Evolutionary conservation across 64 coral and sea anemone species (phyloP).

Genomic region (Stichodactyla helianthus): DNA sequence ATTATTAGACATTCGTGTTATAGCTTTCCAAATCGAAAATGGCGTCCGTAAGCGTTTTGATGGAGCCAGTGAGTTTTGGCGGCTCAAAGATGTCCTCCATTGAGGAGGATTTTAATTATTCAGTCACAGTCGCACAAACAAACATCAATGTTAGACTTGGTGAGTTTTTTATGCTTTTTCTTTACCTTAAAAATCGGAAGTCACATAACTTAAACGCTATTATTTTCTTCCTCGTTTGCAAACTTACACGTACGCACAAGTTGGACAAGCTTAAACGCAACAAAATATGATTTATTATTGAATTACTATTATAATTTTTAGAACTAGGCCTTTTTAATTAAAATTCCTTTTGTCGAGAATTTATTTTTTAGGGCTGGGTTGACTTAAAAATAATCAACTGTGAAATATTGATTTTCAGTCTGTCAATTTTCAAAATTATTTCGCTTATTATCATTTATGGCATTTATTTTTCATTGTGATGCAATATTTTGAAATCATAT

Average conservation of each 20-base stretch:
- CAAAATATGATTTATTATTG: too few species aligned
- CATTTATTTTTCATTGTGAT: too few species aligned
- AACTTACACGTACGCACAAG: too few species aligned
- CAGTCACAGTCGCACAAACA: constrained; percentile 96
- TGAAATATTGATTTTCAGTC: too few species aligned
- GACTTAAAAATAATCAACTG: too few species aligned
- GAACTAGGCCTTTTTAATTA: background rate
- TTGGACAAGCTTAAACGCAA: too few species aligned
- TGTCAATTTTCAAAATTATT: too few species aligned
- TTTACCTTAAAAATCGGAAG: background rate
- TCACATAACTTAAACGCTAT: background rate
- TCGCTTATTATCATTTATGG: too few species aligned
- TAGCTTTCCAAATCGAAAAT: constrained; percentile 31
- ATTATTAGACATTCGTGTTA: background rate
- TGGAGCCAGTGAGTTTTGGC: constrained; percentile 33
- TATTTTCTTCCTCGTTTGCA: background rate
- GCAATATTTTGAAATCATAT: too few species aligned
- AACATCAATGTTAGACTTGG: constrained; percentile 88
- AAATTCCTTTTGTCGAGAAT: background rate
- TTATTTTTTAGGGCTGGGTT: too few species aligned
- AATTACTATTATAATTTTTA: too few species aligned
- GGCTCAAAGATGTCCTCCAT: constrained; percentile 68
- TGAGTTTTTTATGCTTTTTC: constrained; percentile 30
- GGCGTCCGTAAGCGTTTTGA: constrained; percentile 47
- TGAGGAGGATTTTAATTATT: constrained; percentile 96